Conservation (phyloP, 2,888 invertebrate species). For the Drosophila monieri region DNA sequence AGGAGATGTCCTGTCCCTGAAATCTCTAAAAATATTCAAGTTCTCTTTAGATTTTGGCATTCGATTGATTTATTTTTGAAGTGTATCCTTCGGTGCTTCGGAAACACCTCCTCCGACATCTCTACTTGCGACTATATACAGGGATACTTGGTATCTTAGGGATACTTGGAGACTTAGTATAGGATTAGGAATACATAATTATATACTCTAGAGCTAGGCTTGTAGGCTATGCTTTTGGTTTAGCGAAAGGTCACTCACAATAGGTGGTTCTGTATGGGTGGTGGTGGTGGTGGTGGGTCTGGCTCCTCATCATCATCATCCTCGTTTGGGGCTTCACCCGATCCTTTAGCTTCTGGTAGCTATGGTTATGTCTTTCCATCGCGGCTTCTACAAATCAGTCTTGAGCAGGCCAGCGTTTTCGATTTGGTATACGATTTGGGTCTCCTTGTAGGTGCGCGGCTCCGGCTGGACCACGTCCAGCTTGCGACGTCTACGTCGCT, state of each 20-base stretch:
- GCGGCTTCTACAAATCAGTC: slow-evolving; percentile 87
- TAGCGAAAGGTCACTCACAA: slow-evolving; percentile 70
- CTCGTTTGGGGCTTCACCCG: slow-evolving; percentile 26
- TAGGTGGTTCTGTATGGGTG: slow-evolving; percentile 54
- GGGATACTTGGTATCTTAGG: too few species aligned
- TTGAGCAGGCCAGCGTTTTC: slow-evolving; percentile 93
- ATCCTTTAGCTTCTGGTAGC: slow-evolving; percentile 70
- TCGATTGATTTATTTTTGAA: slow-evolving; percentile 18
- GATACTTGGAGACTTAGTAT: too few species aligned
- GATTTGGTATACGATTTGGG: slow-evolving; percentile 93
- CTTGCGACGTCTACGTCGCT: slow-evolving; percentile 86
- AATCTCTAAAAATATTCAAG: too few species aligned
- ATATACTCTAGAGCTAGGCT: slow-evolving; percentile 35
- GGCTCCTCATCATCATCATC: background rate
- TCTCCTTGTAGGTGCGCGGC: slow-evolving; percentile 92
- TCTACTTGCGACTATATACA: slow-evolving; percentile 27
- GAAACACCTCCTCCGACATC: background rate
- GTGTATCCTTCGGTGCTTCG: background rate
- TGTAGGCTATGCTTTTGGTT: slow-evolving; percentile 68
- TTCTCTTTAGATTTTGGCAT: slow-evolving; percentile 44
- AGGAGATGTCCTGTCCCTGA: too few species aligned
- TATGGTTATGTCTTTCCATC: slow-evolving; percentile 33
- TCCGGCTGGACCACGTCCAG: slow-evolving; percentile 91
- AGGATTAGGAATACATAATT: slow-evolving; percentile 16
- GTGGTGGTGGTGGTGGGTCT: slow-evolving; percentile 6